Percentiles rank a stretch among this genome's conserved stretches.
phyloP scores from a whole-genome alignment of 2,797 vertebrate species.

The Danio kyathit region DNA sequence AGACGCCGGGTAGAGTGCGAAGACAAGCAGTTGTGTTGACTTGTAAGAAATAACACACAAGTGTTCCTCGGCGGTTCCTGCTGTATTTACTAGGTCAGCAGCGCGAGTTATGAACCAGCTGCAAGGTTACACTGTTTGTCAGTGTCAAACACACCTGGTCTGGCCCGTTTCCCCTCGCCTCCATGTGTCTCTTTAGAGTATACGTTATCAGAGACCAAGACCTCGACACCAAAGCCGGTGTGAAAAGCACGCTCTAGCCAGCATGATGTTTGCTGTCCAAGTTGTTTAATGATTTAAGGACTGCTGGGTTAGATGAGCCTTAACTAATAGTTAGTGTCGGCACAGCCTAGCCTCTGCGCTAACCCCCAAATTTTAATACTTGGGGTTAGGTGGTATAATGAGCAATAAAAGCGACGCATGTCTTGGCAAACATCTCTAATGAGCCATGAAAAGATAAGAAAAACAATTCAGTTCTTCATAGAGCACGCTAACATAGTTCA shows the following conservation, averaged over 20 bases:
- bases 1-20: slow-evolving; percentile 42
- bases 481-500: background rate
- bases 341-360: background rate
- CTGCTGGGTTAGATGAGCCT: slow-evolving; percentile 50
- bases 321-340: slow-evolving; percentile 17
- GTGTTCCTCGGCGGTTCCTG: slow-evolving; percentile 16
- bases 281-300: slow-evolving; percentile 45
- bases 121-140: slow-evolving; percentile 59
- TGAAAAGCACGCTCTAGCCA: slow-evolving; percentile 11
- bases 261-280: slow-evolving; percentile 21
- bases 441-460: background rate
- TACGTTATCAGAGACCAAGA: slow-evolving; percentile 27
- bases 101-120: slow-evolving; percentile 38
- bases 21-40: slow-evolving; percentile 55
- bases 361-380: background rate
- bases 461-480: background rate
- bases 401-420: background rate
- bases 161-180: slow-evolving; percentile 17
- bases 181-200: slow-evolving; percentile 3
- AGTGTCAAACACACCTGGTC: slow-evolving; percentile 55
- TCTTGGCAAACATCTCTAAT: background rate
- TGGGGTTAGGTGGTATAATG: background rate
- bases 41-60: slow-evolving; percentile 57
- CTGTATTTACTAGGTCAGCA: slow-evolving; percentile 56
- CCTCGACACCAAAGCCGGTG: background rate